phyloP scores from a whole-genome alignment of 1,140 invertebrate genomes.

The Caerostris darwini region DNA sequence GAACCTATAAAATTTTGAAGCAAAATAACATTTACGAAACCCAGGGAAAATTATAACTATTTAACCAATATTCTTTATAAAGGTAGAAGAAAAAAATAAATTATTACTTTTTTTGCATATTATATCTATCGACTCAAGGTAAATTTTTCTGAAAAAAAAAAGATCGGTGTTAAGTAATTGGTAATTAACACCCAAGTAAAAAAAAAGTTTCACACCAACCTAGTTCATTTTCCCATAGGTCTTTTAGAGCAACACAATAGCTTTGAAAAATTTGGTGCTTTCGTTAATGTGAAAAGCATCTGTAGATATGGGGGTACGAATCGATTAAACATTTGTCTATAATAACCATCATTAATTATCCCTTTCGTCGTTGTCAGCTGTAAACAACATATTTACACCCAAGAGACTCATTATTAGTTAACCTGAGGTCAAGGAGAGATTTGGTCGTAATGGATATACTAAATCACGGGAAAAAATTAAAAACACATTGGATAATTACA shows the following conservation, averaged over 20 bases:
- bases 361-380: slow-evolving; percentile 30
- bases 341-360: slow-evolving; percentile 51
- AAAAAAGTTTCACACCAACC: background rate
- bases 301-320: background rate
- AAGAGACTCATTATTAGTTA: slow-evolving; percentile 44
- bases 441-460: slow-evolving; percentile 2
- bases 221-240: background rate
- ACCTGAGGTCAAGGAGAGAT: slow-evolving; percentile 7
- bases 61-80: too few relatives aligned
- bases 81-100: too few relatives aligned
- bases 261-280: slow-evolving; percentile 15
- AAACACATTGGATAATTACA: background rate
- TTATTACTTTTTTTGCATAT: background rate
- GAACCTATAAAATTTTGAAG: too few relatives aligned
- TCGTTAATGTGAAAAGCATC: slow-evolving; percentile 28
- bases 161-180: background rate
- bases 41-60: too few relatives aligned
- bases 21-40: too few relatives aligned
- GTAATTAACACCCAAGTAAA: background rate
- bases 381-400: slow-evolving; percentile 32
- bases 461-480: slow-evolving; percentile 1
- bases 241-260: background rate
- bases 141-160: background rate
- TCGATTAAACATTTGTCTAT: slow-evolving; percentile 51
- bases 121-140: background rate